Evolutionary conservation across 2,888 invertebrate species (phyloP).

Genomic region (Eupithecia centaureata): DNA sequence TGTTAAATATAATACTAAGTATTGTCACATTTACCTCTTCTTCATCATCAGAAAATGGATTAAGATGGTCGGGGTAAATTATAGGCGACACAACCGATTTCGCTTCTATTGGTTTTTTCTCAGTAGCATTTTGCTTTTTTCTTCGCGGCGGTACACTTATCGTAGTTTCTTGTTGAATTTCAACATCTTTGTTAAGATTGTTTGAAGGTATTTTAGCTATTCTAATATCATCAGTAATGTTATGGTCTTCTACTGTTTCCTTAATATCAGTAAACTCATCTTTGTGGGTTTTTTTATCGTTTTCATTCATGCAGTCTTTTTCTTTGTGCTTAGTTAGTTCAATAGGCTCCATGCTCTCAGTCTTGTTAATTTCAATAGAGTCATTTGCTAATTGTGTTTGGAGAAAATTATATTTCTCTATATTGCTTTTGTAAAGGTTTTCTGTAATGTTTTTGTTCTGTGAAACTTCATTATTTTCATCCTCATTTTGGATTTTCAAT

Average conservation of each 20-base stretch:
- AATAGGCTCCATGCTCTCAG: constrained; percentile 48
- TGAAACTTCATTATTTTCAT: constrained; percentile 22
- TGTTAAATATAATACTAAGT: background rate
- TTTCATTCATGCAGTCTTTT: constrained; percentile 50
- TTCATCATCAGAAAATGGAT: constrained; percentile 91
- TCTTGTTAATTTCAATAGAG: constrained; percentile 50
- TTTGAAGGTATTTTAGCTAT: constrained; percentile 59
- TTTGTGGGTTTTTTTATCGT: constrained; percentile 40
- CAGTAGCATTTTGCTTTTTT: constrained; percentile 62
- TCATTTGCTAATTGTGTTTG: constrained; percentile 71
- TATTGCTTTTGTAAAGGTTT: constrained; percentile 71
- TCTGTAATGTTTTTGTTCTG: constrained; percentile 52
- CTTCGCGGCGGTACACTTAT: constrained; percentile 77
- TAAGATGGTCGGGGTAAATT: constrained; percentile 90
- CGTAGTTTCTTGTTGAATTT: constrained; percentile 58
- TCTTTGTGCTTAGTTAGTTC: constrained; percentile 48
- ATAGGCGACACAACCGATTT: constrained; percentile 47
- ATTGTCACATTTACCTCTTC: constrained; percentile 53
- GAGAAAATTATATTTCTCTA: constrained; percentile 73
- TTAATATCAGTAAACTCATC: constrained; percentile 34
- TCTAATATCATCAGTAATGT: constrained; percentile 74
- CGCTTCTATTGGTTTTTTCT: constrained; percentile 48
- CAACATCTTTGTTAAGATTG: constrained; percentile 36
- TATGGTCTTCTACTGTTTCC: constrained; percentile 56
- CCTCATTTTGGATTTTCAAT: constrained; percentile 5